Conservation (phyloP, 2,888 invertebrate species). For the Caenorhabditis zanzibari region DNA sequence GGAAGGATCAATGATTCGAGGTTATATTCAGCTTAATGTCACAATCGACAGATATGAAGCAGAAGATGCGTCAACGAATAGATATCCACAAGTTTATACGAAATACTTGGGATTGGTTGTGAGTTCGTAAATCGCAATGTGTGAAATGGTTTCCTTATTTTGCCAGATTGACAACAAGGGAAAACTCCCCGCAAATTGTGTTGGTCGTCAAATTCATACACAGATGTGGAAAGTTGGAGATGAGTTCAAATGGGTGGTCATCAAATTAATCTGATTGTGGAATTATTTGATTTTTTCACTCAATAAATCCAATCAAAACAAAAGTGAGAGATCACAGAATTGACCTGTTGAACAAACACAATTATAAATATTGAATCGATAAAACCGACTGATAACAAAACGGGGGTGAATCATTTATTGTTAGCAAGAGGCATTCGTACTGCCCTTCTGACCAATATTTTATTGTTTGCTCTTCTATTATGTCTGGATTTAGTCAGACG, state of each 20-base stretch:
- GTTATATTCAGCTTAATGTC: not conserved
- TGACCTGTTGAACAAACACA: too few relatives aligned
- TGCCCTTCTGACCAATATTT: too few relatives aligned
- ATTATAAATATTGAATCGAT: not conserved
- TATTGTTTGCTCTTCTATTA: not conserved
- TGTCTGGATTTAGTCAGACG: too few relatives aligned
- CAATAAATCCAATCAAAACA: too few relatives aligned
- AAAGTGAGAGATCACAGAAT: too few relatives aligned
- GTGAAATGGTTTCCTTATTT: not conserved
- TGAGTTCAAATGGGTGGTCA: not conserved
- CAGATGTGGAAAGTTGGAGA: not conserved
- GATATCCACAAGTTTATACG: not conserved
- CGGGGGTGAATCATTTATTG: not conserved
- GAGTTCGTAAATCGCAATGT: not conserved
- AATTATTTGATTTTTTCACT: not conserved
- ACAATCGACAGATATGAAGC: not conserved
- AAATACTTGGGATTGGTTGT: not conserved
- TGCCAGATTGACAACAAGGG: slow-evolving; percentile 14
- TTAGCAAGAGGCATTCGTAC: not conserved
- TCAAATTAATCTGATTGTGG: not conserved
- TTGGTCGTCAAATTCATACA: not conserved
- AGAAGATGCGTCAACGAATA: not conserved
- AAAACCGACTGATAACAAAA: not conserved
- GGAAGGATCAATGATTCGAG: not conserved
- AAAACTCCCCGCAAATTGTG: not conserved